These are phyloP conservation scores for Aythya baeri DNA, from an alignment of 2,113 vertebrate species.

Conservation along the genomic window DNA sequence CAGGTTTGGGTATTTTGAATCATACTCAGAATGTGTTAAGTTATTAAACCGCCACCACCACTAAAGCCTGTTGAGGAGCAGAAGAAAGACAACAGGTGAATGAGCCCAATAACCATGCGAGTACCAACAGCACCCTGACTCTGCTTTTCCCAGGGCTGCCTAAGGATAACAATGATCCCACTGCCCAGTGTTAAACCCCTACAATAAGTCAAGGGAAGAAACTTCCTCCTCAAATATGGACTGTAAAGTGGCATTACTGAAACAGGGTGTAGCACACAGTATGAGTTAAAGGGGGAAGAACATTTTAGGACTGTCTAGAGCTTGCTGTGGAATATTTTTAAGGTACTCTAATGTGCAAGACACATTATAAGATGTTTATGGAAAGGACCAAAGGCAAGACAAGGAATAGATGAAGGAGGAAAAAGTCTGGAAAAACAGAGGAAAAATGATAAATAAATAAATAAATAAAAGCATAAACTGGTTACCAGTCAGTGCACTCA, in stretches of 20 bases:
- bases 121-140: not conserved
- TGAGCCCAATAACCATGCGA: rapidly evolving
- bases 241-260: not conserved
- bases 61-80: not conserved
- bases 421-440: not conserved
- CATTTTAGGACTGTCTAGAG: not conserved
- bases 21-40: rapidly evolving
- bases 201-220: not conserved
- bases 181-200: not conserved
- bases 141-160: not conserved
- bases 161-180: not conserved
- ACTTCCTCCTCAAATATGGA: not conserved
- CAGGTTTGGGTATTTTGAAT: not conserved
- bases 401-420: not conserved
- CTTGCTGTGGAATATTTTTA: not conserved
- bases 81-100: not conserved
- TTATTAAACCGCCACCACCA: not conserved
- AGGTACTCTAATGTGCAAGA: not conserved
- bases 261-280: not conserved
- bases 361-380: not conserved
- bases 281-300: not conserved
- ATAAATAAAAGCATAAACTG: not conserved
- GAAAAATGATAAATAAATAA: not conserved
- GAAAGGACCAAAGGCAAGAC: not conserved
- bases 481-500: not conserved